Evolutionary conservation across 1,140 invertebrate genomes (phyloP).

Genomic region (Zophobas atratus): DNA sequence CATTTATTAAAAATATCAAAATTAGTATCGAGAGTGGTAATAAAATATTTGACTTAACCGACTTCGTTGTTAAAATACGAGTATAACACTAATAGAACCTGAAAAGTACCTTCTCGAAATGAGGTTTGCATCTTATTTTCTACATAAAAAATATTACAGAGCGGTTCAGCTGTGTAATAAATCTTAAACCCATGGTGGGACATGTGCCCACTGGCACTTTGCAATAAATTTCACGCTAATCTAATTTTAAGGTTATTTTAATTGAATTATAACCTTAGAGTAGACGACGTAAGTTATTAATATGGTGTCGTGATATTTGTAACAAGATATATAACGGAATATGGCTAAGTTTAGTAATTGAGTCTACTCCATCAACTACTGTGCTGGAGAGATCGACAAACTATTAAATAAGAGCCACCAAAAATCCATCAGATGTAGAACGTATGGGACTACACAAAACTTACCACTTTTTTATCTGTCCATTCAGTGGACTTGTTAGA

Average conservation of each 20-base stretch:
- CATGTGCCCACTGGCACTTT: conserved; percentile 5
- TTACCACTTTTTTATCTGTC: too few relatives aligned
- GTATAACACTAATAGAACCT: too few relatives aligned
- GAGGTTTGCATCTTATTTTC: not conserved
- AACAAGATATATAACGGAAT: conserved; percentile 29
- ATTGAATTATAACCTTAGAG: conserved; percentile 25
- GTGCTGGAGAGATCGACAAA: too few relatives aligned
- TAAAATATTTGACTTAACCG: too few relatives aligned
- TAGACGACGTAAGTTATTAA: conserved; percentile 10
- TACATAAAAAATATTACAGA: conserved; percentile 22
- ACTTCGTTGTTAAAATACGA: too few relatives aligned
- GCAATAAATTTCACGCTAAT: conserved; percentile 19
- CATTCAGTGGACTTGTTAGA: too few relatives aligned
- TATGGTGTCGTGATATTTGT: conserved; percentile 26
- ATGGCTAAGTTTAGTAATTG: not conserved
- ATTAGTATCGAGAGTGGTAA: not conserved
- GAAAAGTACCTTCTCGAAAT: not conserved
- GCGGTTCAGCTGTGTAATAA: conserved; percentile 13
- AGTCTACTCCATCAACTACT: too few relatives aligned
- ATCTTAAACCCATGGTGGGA: not conserved
- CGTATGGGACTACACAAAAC: too few relatives aligned
- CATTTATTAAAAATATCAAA: conserved; percentile 11
- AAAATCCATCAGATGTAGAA: too few relatives aligned
- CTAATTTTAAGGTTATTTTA: conserved; percentile 32
- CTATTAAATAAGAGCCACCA: too few relatives aligned